A percentile compares a stretch with the other conserved stretches of the same genome.
Conservation (phyloP, 2,113 vertebrate genomes). For the Mastomys natalensis region DNA sequence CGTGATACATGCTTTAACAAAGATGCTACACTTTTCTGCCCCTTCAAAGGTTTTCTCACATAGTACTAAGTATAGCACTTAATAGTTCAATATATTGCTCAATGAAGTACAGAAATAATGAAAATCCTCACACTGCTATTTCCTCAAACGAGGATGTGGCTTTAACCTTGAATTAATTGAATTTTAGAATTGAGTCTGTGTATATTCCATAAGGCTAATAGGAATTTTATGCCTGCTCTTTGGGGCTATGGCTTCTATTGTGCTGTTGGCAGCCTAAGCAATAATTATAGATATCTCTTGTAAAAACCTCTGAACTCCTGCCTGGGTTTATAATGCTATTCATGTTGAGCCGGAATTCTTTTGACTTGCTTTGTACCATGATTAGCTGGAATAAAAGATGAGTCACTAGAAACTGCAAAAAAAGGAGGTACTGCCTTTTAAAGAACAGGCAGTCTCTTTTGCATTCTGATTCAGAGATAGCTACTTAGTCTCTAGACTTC, state of each 20-base stretch:
- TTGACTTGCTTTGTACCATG: conserved; percentile 46
- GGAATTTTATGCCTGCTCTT: conserved; percentile 44
- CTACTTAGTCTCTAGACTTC: background rate
- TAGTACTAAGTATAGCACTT: background rate
- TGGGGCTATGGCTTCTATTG: background rate
- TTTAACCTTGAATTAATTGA: conserved; percentile 75
- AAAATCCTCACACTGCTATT: conserved; percentile 14
- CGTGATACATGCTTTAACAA: conserved; percentile 2
- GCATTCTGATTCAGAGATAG: background rate
- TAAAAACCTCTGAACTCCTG: conserved; percentile 55
- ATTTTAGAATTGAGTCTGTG: conserved; percentile 70
- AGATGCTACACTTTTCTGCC: background rate
- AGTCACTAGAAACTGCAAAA: background rate
- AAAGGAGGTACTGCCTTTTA: background rate
- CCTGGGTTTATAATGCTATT: conserved; percentile 25
- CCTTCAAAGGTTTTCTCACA: background rate
- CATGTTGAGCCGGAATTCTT: conserved; percentile 55
- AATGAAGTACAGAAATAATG: conserved; percentile 34
- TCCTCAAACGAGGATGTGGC: conserved; percentile 27
- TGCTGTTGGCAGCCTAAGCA: conserved; percentile 49
- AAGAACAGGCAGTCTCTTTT: background rate
- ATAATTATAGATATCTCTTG: conserved; percentile 49
- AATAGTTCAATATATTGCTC: conserved; percentile 1
- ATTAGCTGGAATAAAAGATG: conserved; percentile 68
- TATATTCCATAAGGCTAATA: conserved; percentile 65